Conservation (phyloP, 2,113 vertebrate species). For the Brachyistius frenatus region DNA sequence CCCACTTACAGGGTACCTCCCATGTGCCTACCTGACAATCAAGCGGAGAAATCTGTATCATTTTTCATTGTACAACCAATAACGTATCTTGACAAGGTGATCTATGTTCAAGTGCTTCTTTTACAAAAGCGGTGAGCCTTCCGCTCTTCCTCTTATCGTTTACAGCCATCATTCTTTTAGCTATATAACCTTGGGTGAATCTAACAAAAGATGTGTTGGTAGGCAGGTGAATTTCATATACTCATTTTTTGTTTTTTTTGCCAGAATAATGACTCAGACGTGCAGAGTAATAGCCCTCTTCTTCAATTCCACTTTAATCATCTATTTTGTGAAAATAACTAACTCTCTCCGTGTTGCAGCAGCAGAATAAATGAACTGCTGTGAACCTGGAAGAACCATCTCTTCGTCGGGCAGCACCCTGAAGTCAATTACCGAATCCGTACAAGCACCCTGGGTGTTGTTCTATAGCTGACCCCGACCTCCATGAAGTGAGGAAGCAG, state of each 20-base stretch:
- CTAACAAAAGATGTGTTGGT: slow-evolving; percentile 16
- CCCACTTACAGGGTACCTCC: slow-evolving; percentile 45
- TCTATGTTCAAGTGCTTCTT: slow-evolving; percentile 62
- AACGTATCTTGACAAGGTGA: slow-evolving; percentile 47
- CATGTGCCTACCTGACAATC: slow-evolving; percentile 53
- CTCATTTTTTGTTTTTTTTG: slow-evolving; percentile 10
- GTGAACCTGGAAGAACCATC: background rate
- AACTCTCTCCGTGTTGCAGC: background rate
- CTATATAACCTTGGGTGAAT: slow-evolving; percentile 53
- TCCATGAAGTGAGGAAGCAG: background rate
- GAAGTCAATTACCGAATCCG: slow-evolving; percentile 32
- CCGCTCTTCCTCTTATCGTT: slow-evolving; percentile 47
- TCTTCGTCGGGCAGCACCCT: slow-evolving; percentile 2
- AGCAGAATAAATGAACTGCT: slow-evolving; percentile 16
- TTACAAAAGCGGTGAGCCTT: slow-evolving; percentile 47
- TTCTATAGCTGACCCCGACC: slow-evolving; percentile 15
- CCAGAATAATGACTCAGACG: background rate
- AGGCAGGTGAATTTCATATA: slow-evolving; percentile 34
- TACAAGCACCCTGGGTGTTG: slow-evolving; percentile 9
- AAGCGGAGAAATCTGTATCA: slow-evolving; percentile 42
- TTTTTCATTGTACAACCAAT: slow-evolving; percentile 61
- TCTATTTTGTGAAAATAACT: slow-evolving; percentile 4
- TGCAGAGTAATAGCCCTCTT: background rate
- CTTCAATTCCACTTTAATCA: slow-evolving; percentile 25
- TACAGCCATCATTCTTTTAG: slow-evolving; percentile 58